Conservation (phyloP, 2,797 vertebrate species). For the Crenichthys baileyi region DNA sequence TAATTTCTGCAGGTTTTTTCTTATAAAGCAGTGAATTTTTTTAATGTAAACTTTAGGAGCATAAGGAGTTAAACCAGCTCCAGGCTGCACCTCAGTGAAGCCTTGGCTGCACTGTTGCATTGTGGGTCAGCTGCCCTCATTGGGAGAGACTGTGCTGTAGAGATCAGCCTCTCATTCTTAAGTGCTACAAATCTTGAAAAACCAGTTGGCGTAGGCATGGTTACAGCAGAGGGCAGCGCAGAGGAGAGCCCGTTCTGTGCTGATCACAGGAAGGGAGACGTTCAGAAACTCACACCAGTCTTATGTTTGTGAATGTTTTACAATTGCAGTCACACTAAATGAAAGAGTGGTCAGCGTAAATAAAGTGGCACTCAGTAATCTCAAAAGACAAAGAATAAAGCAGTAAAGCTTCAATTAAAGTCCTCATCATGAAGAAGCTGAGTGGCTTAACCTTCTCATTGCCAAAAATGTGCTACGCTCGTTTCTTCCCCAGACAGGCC, state of each 20-base stretch:
- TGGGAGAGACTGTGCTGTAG: conserved; percentile 55
- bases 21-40: not conserved
- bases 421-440: conserved; percentile 3
- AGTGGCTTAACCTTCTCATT: conserved; percentile 35
- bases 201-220: conserved; percentile 87
- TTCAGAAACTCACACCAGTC: conserved; percentile 46
- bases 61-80: conserved; percentile 56
- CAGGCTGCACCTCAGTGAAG: conserved; percentile 31
- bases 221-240: conserved; percentile 77
- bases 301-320: conserved; percentile 9
- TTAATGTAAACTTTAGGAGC: not conserved
- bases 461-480: conserved; percentile 20
- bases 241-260: conserved; percentile 71
- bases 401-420: conserved; percentile 34
- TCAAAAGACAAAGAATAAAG: conserved; percentile 22
- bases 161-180: conserved; percentile 70
- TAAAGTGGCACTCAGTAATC: conserved; percentile 18
- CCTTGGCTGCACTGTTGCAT: conserved; percentile 46
- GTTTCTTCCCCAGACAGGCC: conserved; percentile 36
- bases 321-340: conserved; percentile 14
- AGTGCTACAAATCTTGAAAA: conserved; percentile 85
- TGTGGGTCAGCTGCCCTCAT: conserved; percentile 55
- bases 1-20: not conserved
- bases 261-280: conserved; percentile 49
- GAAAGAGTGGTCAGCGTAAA: conserved; percentile 23